These are phyloP conservation scores for Leptinotarsa undecemlineata DNA, from an alignment of 1,140 invertebrate genomes.

Conservation along the genomic window DNA sequence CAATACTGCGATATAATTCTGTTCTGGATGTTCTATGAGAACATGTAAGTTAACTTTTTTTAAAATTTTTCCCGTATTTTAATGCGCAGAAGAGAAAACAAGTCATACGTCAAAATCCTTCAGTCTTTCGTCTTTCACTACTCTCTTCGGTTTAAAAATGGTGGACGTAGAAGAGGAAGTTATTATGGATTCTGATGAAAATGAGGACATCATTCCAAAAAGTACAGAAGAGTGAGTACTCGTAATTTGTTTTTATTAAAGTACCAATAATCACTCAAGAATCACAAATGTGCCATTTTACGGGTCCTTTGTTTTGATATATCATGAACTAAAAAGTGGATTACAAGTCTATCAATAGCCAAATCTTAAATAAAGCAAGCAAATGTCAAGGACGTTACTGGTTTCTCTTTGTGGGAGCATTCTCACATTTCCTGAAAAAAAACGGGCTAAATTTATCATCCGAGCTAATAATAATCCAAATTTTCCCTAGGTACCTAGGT, in stretches of 20 bases:
- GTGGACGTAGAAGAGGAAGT: constrained; percentile 49
- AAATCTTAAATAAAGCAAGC: not conserved
- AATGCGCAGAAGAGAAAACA: too few relatives aligned
- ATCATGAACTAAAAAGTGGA: not conserved
- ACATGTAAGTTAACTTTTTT: too few relatives aligned
- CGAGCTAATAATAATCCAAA: too few relatives aligned
- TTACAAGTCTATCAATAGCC: not conserved
- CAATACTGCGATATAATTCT: too few relatives aligned
- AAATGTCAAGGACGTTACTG: not conserved
- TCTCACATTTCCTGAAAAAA: too few relatives aligned
- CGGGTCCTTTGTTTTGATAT: not conserved
- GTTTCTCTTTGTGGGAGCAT: too few relatives aligned
- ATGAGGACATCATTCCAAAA: constrained; percentile 50
- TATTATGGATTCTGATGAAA: constrained; percentile 49
- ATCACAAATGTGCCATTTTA: not conserved
- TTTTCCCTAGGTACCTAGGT: too few relatives aligned
- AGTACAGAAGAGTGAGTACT: constrained; percentile 50
- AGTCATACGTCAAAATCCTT: too few relatives aligned
- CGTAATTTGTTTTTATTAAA: not conserved
- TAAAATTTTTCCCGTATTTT: too few relatives aligned
- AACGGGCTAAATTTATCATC: too few relatives aligned
- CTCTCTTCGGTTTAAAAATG: constrained; percentile 36
- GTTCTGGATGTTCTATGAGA: too few relatives aligned
- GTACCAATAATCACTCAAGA: not conserved
- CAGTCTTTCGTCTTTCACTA: too few relatives aligned